phyloP scores from a whole-genome alignment of 2,888 invertebrate species.

The Amblyjoppa fuscipennis region DNA sequence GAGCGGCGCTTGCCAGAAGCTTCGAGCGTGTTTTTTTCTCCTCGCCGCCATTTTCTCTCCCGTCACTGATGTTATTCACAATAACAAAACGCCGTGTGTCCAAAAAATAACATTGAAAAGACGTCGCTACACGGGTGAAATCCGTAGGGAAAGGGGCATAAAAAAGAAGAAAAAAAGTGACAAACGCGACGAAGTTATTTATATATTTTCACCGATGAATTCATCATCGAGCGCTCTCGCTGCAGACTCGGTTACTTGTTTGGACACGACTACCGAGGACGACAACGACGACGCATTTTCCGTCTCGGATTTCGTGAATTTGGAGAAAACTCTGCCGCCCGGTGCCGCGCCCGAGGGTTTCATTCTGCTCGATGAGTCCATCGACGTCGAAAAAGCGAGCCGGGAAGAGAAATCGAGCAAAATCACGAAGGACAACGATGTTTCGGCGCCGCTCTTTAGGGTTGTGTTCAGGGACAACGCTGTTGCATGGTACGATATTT shows the following conservation, averaged over 20 bases:
- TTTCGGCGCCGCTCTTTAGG: constrained; percentile 77
- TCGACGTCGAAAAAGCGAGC: constrained; percentile 37
- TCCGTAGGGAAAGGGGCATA: not conserved
- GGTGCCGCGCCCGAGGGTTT: constrained; percentile 74
- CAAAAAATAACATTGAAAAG: not conserved
- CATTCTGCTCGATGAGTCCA: constrained; percentile 72
- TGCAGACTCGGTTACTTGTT: constrained; percentile 68
- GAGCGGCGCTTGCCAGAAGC: not conserved
- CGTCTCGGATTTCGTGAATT: constrained; percentile 54
- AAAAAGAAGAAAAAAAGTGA: not conserved
- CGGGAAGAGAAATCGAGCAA: constrained; percentile 14
- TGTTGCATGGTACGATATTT: constrained; percentile 76
- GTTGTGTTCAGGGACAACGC: constrained; percentile 80
- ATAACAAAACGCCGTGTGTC: constrained; percentile 1
- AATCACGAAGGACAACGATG: constrained; percentile 33
- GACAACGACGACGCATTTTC: constrained; percentile 57
- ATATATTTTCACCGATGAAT: constrained; percentile 33
- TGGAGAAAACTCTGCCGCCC: constrained; percentile 72
- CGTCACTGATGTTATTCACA: not conserved
- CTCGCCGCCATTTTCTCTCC: not conserved
- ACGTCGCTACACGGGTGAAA: not conserved
- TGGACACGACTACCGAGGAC: constrained; percentile 67
- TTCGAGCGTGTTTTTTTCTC: not conserved
- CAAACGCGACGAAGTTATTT: not conserved
- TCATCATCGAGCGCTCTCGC: constrained; percentile 27